Evolutionary conservation across 2,888 invertebrate species (phyloP), one percentile per base, ranked within the genome.

Genomic region (Tetragnatha montana): DNA sequence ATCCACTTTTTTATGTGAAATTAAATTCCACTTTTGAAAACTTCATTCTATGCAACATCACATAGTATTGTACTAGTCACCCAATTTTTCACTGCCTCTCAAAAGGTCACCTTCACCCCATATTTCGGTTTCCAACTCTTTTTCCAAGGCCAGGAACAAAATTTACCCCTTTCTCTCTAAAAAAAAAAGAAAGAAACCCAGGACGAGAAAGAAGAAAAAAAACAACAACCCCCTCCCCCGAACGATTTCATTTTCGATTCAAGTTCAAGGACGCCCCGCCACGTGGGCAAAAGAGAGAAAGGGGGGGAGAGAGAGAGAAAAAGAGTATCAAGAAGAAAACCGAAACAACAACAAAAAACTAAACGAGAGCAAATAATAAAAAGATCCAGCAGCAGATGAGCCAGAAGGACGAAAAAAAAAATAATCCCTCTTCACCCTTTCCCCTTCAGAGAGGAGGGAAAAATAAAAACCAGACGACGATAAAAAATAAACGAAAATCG

Each of bases 201-300:
- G 35, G 35, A 35, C 35, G 35, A 35, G 35, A 35, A 35, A 35
- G 35, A 35, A 35, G 4, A 35, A 35, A 35, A 35, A 35, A n/a
- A n/a, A n/a, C n/a, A n/a, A n/a, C n/a, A n/a, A n/a, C n/a, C 19
- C 8, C 22, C 47, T 21, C 35, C 35, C 60, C 50, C 50, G 71
- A 35, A 35, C 69, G 49, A 71, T 51, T 78, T 80, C 21, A 47
- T 35, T 74, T 51, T 85, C 70, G 70, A 79, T 74, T 80, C 86
- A 86, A 86, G 86, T 86, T 86, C 86, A 86, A 86, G 86, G 86
- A 50, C 80, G 21, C 22, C 50, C 71, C 74, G 86, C 80, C 86
- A 86, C 74, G 86, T 80, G 80, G 47, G 17, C 51, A 70, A 35
- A 19, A 17, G 47, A 47, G 8, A 22, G 49, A 78, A 84, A 21